Conservation (phyloP, 2,888 invertebrate genomes). For the Pristionchus japonicus region DNA sequence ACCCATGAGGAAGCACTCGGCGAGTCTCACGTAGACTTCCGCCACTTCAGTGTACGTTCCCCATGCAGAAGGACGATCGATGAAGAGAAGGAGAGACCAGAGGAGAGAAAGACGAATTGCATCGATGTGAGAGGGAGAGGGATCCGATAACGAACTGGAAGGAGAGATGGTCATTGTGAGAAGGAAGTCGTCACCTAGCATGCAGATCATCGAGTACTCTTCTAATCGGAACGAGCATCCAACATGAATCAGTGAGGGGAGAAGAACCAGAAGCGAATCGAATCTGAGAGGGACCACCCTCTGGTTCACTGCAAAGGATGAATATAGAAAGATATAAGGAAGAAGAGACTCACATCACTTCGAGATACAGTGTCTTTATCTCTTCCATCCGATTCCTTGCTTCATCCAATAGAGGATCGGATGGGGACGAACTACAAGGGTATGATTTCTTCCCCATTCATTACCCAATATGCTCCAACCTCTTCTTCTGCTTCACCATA, state of each 20-base stretch:
- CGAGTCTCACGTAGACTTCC: conserved; percentile 65
- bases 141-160: not conserved
- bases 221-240: conserved; percentile 68
- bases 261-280: conserved; percentile 67
- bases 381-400: conserved; percentile 64
- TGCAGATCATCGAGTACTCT: conserved; percentile 63
- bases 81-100: conserved; percentile 63
- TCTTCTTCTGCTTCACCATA: conserved; percentile 51
- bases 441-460: not conserved
- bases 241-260: conserved; percentile 65
- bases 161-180: not conserved
- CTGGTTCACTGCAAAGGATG: not conserved
- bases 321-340: not conserved
- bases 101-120: conserved; percentile 66
- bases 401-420: conserved; percentile 56
- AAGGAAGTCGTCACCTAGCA: conserved; percentile 46
- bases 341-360: conserved; percentile 61
- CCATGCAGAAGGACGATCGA: conserved; percentile 59
- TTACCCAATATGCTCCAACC: not conserved
- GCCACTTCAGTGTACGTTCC: conserved; percentile 57
- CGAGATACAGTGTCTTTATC: conserved; percentile 68
- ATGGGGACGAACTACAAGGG: not conserved
- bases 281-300: not conserved
- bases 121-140: conserved; percentile 66
- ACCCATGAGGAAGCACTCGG: conserved; percentile 67